Evolutionary conservation across 2,113 vertebrate species (phyloP), one percentile per base, ranked within the genome.

Genomic region (Casuarius casuarius): DNA sequence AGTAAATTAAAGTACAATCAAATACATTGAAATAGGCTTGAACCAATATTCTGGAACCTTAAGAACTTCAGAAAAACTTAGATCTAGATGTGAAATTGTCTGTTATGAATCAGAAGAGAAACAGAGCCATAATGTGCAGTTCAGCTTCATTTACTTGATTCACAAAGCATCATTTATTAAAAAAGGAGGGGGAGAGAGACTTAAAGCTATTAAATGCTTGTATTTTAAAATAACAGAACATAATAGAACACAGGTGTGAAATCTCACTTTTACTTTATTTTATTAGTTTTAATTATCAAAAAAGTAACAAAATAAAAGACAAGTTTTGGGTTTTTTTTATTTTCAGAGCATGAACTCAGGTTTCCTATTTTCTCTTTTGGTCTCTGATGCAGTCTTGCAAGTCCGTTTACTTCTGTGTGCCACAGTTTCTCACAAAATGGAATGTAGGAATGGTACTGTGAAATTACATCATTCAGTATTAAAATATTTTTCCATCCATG

Each of bases 121-220:
- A 81, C 56, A 58, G 22, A 87, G 14, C 2, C 17, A 25, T 33
- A 90, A 20, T 66, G 42, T 54, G 21, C 7, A 61, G 3, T 28
- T 7, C 18, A 83, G 7, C n/a, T 66, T 83, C 2, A 66, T 70
- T 79, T 54, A 31, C 7, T 21, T 66, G 22, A 74, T n/a, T 61
- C 49, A 49, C 2, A 79, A 70, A 83, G 44, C 18, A 8, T 17
- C 8, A 79, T 38, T 49, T 26, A 42, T 26, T 79, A 42, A n/a
- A 10, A 46, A 56, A 28, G 0, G 9, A 44, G 25, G 71, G 40
- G 44, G 4, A 3, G 7, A 44, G 9, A 48, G 1, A 58, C 2
- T 18, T 65, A 56, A 23, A 44, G 4, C 6, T 49, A 3, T 31
- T 23, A 10, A 42, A 82, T 54, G 4, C 2, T 12, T 54, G 3